phyloP scores from a whole-genome alignment of 2,797 vertebrate genomes.

The Anomalospiza imberbis region DNA sequence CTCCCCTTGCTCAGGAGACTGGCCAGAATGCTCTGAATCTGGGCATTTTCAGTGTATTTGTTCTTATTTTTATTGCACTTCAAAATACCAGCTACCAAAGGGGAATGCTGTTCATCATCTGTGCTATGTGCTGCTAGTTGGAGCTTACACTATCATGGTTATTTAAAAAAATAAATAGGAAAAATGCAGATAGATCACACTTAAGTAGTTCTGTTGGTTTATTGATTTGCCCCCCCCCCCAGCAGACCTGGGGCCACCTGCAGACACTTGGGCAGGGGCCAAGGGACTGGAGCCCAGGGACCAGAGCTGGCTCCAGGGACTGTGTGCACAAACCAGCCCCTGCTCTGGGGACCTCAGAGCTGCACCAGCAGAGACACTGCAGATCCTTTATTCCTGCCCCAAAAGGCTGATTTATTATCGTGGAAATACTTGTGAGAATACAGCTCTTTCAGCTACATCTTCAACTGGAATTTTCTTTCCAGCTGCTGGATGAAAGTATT shows the following conservation, averaged over 20 bases:
- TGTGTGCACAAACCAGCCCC: not conserved
- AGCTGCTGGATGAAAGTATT: not conserved
- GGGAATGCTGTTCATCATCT: not conserved
- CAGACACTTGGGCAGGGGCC: fast-evolving
- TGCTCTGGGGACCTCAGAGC: not conserved
- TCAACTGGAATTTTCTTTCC: not conserved
- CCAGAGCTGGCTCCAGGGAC: not conserved
- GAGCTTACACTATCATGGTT: not conserved
- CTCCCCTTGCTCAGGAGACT: not conserved
- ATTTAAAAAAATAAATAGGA: not conserved
- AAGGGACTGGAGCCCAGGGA: not conserved
- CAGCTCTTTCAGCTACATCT: not conserved
- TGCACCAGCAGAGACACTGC: not conserved
- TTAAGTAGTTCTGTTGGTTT: too few relatives aligned
- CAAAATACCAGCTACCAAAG: not conserved
- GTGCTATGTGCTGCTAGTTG: not conserved
- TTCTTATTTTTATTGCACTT: not conserved
- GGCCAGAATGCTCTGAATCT: not conserved
- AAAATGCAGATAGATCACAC: not conserved
- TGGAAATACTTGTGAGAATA: not conserved
- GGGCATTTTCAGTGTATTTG: not conserved
- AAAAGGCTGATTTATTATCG: not conserved
- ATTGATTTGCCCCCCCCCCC: not conserved
- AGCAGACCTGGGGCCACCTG: not conserved
- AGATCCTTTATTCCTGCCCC: not conserved